Evolutionary conservation across 2,113 vertebrate genomes (phyloP).

Genomic region (Clarias macrocephalus): DNA sequence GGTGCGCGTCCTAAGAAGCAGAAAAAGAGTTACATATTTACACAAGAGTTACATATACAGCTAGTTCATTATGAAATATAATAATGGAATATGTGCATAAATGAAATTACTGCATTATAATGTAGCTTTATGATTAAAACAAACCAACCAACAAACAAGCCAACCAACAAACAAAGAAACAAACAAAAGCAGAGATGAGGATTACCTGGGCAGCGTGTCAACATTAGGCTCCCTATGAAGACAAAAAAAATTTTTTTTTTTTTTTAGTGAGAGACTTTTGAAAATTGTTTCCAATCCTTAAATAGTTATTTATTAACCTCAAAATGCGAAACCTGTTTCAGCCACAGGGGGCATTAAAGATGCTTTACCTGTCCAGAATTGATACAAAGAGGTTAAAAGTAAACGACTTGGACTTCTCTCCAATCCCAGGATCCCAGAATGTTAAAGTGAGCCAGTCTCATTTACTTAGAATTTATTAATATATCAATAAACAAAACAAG

Average conservation of each 20-base stretch:
- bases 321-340: not conserved
- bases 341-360: not conserved
- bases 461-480: too few species aligned
- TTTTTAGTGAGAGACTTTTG: not conserved
- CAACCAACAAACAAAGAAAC: too few species aligned
- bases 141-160: not conserved
- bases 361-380: not conserved
- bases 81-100: not conserved
- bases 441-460: too few species aligned
- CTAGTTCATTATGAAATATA: not conserved
- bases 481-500: too few species aligned
- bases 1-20: not conserved
- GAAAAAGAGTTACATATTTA: not conserved
- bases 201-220: slow-evolving; percentile 72
- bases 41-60: not conserved
- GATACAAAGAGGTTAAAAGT: not conserved
- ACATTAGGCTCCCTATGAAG: slow-evolving; percentile 68
- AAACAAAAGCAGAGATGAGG: not conserved
- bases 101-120: too few species aligned
- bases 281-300: not conserved
- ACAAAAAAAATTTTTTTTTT: too few species aligned
- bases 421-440: too few species aligned
- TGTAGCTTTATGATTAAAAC: not conserved
- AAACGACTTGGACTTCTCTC: not conserved
- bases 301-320: not conserved